phyloP scores from a whole-genome alignment of 2,113 vertebrate species.

The Grammomys dolichurus region DNA sequence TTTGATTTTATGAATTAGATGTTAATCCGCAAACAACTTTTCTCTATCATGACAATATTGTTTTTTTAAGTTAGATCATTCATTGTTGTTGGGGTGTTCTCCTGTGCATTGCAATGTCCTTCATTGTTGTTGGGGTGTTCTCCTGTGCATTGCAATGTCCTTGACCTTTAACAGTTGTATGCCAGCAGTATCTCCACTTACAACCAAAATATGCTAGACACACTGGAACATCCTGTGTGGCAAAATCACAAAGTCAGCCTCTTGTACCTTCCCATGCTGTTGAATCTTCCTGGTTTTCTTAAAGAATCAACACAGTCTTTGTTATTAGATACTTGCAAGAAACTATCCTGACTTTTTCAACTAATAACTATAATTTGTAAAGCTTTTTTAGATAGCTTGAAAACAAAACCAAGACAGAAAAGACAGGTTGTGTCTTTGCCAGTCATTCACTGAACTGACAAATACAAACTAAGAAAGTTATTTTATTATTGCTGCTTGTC shows the following conservation, averaged over 20 bases:
- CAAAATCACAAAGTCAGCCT: slow-evolving; percentile 39
- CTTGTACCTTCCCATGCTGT: neutral
- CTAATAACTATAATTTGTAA: slow-evolving; percentile 32
- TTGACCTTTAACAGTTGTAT: neutral
- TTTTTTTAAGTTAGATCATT: neutral
- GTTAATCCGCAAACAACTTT: slow-evolving; percentile 10
- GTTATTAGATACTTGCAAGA: neutral
- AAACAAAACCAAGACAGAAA: neutral
- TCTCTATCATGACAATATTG: neutral
- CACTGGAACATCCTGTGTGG: neutral
- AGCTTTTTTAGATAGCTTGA: neutral
- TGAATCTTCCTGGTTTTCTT: neutral
- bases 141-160: neutral
- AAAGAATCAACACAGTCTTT: slow-evolving; percentile 23
- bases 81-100: neutral
- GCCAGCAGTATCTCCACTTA: neutral
- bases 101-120: neutral
- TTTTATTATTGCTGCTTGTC: slow-evolving; percentile 33
- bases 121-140: neutral
- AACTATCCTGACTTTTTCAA: slow-evolving; percentile 41
- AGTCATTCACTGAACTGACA: slow-evolving; percentile 19
- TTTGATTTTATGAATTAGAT: slow-evolving; percentile 44
- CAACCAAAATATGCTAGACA: neutral
- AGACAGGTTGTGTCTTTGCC: neutral
- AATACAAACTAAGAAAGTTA: slow-evolving; percentile 31